Evolutionary conservation across 2,888 invertebrate genomes (phyloP).

Genomic region (Heteromyza rotundicornis): DNA sequence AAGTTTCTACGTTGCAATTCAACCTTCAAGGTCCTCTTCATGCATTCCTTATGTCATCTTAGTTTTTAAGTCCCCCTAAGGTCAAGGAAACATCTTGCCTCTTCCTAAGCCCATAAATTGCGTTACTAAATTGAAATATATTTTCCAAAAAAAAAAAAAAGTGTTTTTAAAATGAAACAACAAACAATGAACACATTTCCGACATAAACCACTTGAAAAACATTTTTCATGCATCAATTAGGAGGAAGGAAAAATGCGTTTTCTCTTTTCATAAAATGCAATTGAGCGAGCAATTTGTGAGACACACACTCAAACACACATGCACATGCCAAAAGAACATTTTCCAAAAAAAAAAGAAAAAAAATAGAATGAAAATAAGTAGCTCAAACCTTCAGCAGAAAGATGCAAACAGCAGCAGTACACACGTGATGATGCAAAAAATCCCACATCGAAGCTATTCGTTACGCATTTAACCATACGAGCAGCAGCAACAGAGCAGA

Average conservation of each 20-base stretch:
- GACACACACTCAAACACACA: too few species aligned
- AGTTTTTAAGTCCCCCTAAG: too few species aligned
- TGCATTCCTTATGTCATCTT: too few species aligned
- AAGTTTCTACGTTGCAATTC: too few species aligned
- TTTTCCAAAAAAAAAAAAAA: slow-evolving; percentile 5
- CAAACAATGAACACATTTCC: background rate
- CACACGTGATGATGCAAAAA: too few species aligned
- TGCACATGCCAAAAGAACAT: too few species aligned
- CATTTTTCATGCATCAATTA: slow-evolving; percentile 49
- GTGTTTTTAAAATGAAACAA: background rate
- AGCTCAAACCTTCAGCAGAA: too few species aligned
- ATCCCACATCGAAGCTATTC: slow-evolving; percentile 36
- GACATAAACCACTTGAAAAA: slow-evolving; percentile 38
- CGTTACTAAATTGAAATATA: slow-evolving; percentile 51
- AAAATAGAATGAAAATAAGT: too few species aligned
- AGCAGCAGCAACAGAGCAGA: background rate
- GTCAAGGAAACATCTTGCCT: too few species aligned
- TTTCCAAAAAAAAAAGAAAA: too few species aligned
- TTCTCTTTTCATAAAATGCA: slow-evolving; percentile 34
- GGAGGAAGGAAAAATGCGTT: slow-evolving; percentile 38
- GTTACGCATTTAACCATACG: slow-evolving; percentile 38
- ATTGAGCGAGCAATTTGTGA: slow-evolving; percentile 42
- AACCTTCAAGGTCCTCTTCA: too few species aligned
- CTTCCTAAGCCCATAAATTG: slow-evolving; percentile 46
- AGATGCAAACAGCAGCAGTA: too few species aligned